phyloP scores from a whole-genome alignment of 2,888 invertebrate species.

The Choreutis nemorana region DNA sequence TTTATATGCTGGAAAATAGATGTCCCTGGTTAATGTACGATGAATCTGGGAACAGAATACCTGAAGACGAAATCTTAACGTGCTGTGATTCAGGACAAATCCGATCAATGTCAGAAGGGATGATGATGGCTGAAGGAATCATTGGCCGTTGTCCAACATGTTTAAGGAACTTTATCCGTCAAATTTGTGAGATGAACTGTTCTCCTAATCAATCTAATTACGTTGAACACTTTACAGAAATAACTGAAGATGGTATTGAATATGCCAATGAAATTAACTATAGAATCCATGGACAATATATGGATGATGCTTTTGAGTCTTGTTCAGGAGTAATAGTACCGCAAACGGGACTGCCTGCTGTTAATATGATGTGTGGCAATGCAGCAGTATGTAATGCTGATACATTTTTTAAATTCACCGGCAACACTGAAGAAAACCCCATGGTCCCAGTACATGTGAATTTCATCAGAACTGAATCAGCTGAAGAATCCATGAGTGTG shows the following conservation, averaged over 20 bases:
- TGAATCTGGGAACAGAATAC: slow-evolving; percentile 32
- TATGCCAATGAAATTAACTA: slow-evolving; percentile 60
- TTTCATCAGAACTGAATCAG: slow-evolving; percentile 49
- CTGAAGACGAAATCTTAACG: slow-evolving; percentile 40
- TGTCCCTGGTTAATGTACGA: slow-evolving; percentile 69
- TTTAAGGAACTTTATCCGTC: slow-evolving; percentile 74
- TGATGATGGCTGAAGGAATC: slow-evolving; percentile 71
- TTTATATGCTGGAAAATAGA: slow-evolving; percentile 47
- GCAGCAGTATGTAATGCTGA: slow-evolving; percentile 69
- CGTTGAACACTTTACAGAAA: slow-evolving; percentile 23
- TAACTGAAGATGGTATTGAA: slow-evolving; percentile 15
- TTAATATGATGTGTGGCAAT: slow-evolving; percentile 82
- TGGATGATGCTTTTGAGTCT: slow-evolving; percentile 74
- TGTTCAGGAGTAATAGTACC: slow-evolving; percentile 82
- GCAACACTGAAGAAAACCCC: slow-evolving; percentile 54
- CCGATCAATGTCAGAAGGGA: slow-evolving; percentile 49
- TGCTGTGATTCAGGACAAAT: slow-evolving; percentile 72
- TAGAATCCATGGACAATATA: slow-evolving; percentile 67
- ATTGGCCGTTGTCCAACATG: slow-evolving; percentile 86
- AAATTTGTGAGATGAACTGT: slow-evolving; percentile 86
- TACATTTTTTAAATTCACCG: slow-evolving; percentile 74
- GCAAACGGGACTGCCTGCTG: slow-evolving; percentile 74
- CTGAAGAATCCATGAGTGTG: slow-evolving; percentile 45
- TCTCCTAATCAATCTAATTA: slow-evolving; percentile 71
- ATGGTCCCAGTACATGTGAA: slow-evolving; percentile 72